Conservation (phyloP, 2,888 invertebrate species). For the Eristalis tenax region DNA sequence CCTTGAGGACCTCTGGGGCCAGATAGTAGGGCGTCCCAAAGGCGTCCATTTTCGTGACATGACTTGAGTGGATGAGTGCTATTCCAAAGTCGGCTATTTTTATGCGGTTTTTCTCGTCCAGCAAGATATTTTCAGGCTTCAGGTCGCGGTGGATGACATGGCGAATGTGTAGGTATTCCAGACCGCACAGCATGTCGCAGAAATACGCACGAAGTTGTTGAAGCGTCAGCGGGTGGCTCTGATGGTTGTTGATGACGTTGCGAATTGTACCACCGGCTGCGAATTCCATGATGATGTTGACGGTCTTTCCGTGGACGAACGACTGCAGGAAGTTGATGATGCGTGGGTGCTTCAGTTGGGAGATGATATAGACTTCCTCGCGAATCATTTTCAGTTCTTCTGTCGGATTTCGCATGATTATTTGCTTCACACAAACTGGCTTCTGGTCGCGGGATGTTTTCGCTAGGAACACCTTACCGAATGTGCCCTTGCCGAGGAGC, state of each 20-base stretch:
- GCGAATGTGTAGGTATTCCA: conserved; percentile 80
- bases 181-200: conserved; percentile 80
- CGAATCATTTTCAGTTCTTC: conserved; percentile 76
- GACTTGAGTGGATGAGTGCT: conserved; percentile 75
- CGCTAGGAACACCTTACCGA: conserved; percentile 78
- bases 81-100: conserved; percentile 89
- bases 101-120: conserved; percentile 84
- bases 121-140: conserved; percentile 89
- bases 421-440: conserved; percentile 78
- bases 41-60: conserved; percentile 38
- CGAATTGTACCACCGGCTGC: conserved; percentile 78
- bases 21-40: conserved; percentile 89
- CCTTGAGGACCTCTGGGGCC: conserved; percentile 87
- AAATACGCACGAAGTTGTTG: conserved; percentile 79
- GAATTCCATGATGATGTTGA: conserved; percentile 80
- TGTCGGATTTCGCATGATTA: conserved; percentile 76
- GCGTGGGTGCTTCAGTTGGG: conserved; percentile 79
- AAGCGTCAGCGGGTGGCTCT: conserved; percentile 61
- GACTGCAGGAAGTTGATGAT: conserved; percentile 78
- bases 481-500: conserved; percentile 77
- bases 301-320: conserved; percentile 75
- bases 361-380: conserved; percentile 79
- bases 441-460: conserved; percentile 63
- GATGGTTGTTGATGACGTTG: conserved; percentile 73
- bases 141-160: conserved; percentile 85